Conservation (phyloP, 1,140 invertebrate genomes). For the Sitobion miscanthi region DNA sequence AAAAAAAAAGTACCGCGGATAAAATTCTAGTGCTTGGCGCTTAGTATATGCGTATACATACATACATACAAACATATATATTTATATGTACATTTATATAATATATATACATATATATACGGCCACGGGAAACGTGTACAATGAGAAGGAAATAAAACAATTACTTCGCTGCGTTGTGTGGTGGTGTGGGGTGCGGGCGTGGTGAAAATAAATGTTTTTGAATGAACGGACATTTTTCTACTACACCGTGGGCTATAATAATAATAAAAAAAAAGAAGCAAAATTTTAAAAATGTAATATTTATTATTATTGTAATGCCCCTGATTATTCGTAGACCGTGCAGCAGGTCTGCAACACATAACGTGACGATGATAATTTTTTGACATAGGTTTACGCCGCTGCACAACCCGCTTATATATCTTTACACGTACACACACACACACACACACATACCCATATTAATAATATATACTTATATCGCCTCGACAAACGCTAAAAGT, state of each 20-base stretch:
- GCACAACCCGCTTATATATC: background rate
- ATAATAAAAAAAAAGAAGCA: background rate
- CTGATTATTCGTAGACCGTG: background rate
- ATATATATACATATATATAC: background rate
- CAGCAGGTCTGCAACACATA: background rate
- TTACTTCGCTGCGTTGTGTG: background rate
- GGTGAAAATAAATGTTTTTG: background rate
- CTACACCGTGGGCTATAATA: background rate
- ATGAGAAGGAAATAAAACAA: slow-evolving; percentile 28
- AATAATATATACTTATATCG: background rate
- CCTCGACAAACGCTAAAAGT: background rate
- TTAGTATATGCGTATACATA: background rate
- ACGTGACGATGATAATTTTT: background rate
- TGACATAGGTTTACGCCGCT: background rate
- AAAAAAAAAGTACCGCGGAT: background rate
- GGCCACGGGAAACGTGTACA: slow-evolving; percentile 1
- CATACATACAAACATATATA: no score
- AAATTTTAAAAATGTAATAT: background rate
- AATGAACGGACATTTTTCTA: background rate
- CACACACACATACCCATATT: no score
- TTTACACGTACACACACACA: no score
- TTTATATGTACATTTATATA: no score
- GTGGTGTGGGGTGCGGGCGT: no score
- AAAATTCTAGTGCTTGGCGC: background rate
- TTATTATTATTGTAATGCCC: background rate